Base-by-base conservation (phyloP, 2,797 vertebrate genomes). In the Adelosebastes latens region DNA sequence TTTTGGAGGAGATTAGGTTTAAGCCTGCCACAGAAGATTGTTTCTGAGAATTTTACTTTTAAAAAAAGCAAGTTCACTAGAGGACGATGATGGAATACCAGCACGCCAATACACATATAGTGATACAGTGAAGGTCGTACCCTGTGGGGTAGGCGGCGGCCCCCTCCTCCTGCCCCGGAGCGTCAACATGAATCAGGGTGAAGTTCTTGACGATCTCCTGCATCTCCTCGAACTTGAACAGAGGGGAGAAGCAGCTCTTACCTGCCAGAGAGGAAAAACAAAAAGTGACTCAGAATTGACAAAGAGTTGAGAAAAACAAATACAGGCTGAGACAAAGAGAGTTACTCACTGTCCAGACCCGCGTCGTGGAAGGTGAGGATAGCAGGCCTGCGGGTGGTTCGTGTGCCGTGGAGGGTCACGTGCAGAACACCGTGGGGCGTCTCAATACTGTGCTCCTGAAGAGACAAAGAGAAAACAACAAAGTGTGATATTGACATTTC, bases 201-300 rank as follows among this genome's bases (percentile, higher is more conserved):
- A 98, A 98, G 87, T 97, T 97, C 95, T 98, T 97, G 74, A 97
- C 97, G 8, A 98, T 98, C 94, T 98, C 97, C 93, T 97, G 96
- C 97, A 98, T 98, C 90, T 98, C 97, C 82, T 97, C 97, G 2
- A 96, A 97, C 20, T 95, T 96, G 79, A 98, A 98, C 73, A 98
- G 94, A 6, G 96, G 67, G 29, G 96, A 95, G 95, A 97, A 98
- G 92, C 97, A 98, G 93, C 96, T 97, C 94, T 98, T 97, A 92
- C 96, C 97, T 98, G 94, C 2, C 18, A 6, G 25, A 64, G 42
- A 49, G 16, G 11, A 22, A n/a, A n/a, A 31, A 32, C 22, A 24
- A 32, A 55, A 24, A 55, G 53, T 25, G 53, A 56, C 53, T 25
- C 12, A 20, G 49, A 52, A 20, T 52, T n/a, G 49, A 52, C 49